Conservation (phyloP, 2,113 vertebrate genomes). For the Acrocephalus kingi region DNA sequence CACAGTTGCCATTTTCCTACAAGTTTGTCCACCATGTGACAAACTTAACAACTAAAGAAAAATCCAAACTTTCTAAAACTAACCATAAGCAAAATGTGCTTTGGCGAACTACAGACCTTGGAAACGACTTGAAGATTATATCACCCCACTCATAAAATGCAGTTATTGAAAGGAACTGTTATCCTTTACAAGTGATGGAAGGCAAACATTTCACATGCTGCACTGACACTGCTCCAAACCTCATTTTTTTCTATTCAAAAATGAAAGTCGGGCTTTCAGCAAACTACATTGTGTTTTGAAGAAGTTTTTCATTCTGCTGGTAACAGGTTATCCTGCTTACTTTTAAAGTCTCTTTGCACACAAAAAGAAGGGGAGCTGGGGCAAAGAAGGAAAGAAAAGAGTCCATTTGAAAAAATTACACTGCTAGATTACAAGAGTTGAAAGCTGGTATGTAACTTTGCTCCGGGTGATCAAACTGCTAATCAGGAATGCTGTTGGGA, state of each 20-base stretch:
- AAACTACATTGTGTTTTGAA: neutral
- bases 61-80: neutral
- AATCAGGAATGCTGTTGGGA: constrained; percentile 71
- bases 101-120: neutral
- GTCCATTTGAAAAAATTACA: constrained; percentile 55
- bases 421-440: constrained; percentile 51
- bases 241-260: neutral
- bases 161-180: neutral
- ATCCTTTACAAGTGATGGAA: neutral
- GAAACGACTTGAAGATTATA: neutral
- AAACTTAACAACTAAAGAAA: neutral
- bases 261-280: neutral
- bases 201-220: neutral
- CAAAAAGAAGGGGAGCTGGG: constrained; percentile 22
- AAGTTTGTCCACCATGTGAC: neutral
- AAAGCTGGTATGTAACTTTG: constrained; percentile 73
- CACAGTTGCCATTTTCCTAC: neutral
- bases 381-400: constrained; percentile 30
- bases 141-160: neutral
- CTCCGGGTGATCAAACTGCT: constrained; percentile 73
- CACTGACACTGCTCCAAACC: neutral
- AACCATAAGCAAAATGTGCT: neutral
- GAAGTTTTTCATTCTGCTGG: constrained; percentile 4
- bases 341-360: constrained; percentile 35
- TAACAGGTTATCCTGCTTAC: constrained; percentile 10